Evolutionary conservation across 2,888 invertebrate genomes (phyloP), one percentile per base, ranked within the genome.

Genomic region (Apomyelois bistriatella): DNA sequence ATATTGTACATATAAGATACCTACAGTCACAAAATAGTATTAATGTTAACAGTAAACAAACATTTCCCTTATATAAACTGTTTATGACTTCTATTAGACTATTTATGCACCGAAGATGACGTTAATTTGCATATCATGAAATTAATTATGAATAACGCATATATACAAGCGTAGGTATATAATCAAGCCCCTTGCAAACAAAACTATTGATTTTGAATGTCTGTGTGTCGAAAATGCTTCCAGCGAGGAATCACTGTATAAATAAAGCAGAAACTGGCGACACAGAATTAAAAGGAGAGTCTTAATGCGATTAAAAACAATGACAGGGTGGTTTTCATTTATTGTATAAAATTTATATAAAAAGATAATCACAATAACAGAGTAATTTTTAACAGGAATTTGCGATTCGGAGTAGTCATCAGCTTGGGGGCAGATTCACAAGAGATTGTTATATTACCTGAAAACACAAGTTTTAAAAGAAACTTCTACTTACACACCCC

Each of bases 311-410:
- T 46, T 7, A 1, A 46, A 32, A 30, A 54, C 55, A 68, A 66
- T 63, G 64, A 82, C 83, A 82, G 82, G 81, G 82, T 82, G 83
- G 82, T 82, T 82, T 79, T 66, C 56, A 66, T 62, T 63, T 58
- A 62, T 60, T 53, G 17, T 41, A 8, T 32, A 32, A 3, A 10
- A 1, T 4, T 7, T 9, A 32, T 32, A 32, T 7, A 32, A 10
- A 32, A 32, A n/a, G n/a, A n/a, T n/a, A n/a, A n/a, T n/a, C n/a
- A n/a, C n/a, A n/a, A n/a, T n/a, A n/a, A n/a, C n/a, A n/a, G n/a
- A n/a, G n/a, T n/a, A n/a, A n/a, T n/a, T n/a, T n/a, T n/a, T 4
- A 32, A 32, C 7, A 9, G 7, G 7, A 32, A 13, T 17, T 10
- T 10, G 41, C 10, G 17, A 41, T 9, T 13, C 8, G 40, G 40